These are phyloP conservation scores for Varanus salvator DNA, from an alignment of 2,113 vertebrate species.

Conservation along the genomic window DNA sequence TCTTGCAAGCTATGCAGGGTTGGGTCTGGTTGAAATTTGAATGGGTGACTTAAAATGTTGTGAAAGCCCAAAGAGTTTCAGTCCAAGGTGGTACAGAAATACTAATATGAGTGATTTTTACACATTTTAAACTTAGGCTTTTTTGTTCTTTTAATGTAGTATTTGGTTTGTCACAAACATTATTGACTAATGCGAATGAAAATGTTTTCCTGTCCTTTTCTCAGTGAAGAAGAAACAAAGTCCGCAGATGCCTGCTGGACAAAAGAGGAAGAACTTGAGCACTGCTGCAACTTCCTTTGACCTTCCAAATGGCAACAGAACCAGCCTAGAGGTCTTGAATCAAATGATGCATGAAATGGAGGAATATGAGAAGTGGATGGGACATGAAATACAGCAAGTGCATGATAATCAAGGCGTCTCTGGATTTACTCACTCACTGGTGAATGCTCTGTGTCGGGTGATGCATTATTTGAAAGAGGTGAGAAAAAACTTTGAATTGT, in stretches of 20 bases:
- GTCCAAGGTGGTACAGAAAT: too few species aligned
- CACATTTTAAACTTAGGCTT: neutral
- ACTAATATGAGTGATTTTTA: neutral
- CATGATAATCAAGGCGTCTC: constrained; percentile 79
- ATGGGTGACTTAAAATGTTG: too few species aligned
- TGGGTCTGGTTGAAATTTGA: too few species aligned
- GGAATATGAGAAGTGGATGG: constrained; percentile 79
- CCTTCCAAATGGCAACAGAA: constrained; percentile 68
- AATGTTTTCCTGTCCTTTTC: neutral
- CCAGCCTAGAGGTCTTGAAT: constrained; percentile 85
- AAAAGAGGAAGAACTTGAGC: constrained; percentile 42
- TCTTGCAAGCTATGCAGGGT: too few species aligned
- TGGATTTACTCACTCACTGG: constrained; percentile 89
- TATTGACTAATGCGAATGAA: neutral
- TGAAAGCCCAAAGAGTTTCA: too few species aligned
- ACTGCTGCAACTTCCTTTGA: constrained; percentile 65
- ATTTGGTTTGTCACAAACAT: neutral
- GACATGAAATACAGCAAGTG: constrained; percentile 59
- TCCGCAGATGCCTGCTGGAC: constrained; percentile 40
- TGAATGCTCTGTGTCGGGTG: constrained; percentile 85
- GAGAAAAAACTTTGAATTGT: constrained; percentile 32
- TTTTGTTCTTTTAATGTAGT: neutral
- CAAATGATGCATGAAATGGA: constrained; percentile 85
- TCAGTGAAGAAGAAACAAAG: constrained; percentile 75
- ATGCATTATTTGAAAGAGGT: constrained; percentile 88